These are phyloP conservation scores for Sebastes alutus DNA, from an alignment of 2,797 vertebrate species.

Conservation along the genomic window DNA sequence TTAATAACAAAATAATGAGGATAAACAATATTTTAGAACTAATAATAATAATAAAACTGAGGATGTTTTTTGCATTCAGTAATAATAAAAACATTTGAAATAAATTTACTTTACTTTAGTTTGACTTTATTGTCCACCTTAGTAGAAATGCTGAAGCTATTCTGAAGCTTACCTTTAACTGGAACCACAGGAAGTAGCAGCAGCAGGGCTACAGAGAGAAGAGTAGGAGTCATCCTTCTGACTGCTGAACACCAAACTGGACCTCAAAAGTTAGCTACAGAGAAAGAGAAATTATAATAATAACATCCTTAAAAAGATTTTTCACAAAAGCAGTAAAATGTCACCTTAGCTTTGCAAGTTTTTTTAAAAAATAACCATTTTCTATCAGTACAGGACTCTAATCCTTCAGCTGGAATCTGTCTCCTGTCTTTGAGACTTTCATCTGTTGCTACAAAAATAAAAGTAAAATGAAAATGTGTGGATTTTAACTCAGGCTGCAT, in stretches of 20 bases:
- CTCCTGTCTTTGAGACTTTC: too few species aligned
- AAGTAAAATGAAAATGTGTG: too few species aligned
- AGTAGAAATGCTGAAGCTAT: not conserved
- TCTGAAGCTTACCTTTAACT: not conserved
- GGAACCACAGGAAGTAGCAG: not conserved
- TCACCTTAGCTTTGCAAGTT: too few species aligned
- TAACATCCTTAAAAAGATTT: not conserved
- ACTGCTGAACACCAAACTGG: not conserved
- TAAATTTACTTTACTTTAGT: not conserved
- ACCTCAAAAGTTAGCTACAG: not conserved
- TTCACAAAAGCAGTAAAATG: not conserved
- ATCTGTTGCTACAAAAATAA: too few species aligned
- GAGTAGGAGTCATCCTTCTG: not conserved
- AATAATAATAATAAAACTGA: not conserved
- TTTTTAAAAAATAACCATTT: too few species aligned
- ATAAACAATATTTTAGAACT: not conserved
- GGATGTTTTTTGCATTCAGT: not conserved
- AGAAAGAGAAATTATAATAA: not conserved
- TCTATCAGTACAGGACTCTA: too few species aligned
- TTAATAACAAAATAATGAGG: not conserved
- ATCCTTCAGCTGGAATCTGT: too few species aligned
- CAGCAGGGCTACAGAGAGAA: not conserved
- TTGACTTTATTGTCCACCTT: too few species aligned
- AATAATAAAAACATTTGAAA: not conserved
- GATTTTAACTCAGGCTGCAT: too few species aligned